Evolutionary conservation across 1,140 invertebrate species (phyloP).

Genomic region (Bombyx mori): DNA sequence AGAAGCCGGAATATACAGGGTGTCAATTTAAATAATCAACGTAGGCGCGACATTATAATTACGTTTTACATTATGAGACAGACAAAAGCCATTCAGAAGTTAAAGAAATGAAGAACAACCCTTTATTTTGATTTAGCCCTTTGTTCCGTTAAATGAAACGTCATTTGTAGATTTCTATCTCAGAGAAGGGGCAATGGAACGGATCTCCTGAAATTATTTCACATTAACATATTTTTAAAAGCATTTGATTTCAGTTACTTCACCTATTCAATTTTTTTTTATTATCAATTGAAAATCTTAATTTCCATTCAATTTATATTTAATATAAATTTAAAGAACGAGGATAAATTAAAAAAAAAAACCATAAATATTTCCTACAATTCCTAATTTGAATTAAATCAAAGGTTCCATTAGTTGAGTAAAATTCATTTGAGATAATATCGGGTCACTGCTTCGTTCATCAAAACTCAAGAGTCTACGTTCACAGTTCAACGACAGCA

Average conservation of each 20-base stretch:
- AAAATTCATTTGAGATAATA: too few species aligned
- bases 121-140: slow-evolving; percentile 41
- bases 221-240: slow-evolving; percentile 22
- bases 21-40: slow-evolving; percentile 2
- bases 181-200: slow-evolving; percentile 21
- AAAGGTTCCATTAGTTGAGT: too few species aligned
- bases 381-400: neutral
- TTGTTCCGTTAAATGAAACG: slow-evolving; percentile 36
- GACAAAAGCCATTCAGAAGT: slow-evolving; percentile 29
- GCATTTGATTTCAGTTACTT: slow-evolving; percentile 12
- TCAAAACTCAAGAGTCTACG: slow-evolving; percentile 10
- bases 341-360: neutral
- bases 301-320: too few species aligned
- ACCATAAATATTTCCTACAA: neutral
- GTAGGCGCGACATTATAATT: slow-evolving; percentile 17
- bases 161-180: slow-evolving; percentile 38
- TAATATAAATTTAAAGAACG: too few species aligned
- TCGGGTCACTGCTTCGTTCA: neutral
- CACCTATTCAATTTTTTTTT: neutral
- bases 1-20: too few species aligned
- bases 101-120: slow-evolving; percentile 32
- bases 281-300: neutral
- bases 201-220: slow-evolving; percentile 15
- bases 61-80: slow-evolving; percentile 24
- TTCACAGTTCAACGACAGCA: slow-evolving; percentile 14